Evolutionary conservation across 2,113 vertebrate genomes (phyloP), one percentile per base, ranked within the genome.

Genomic region (Kobus ellipsiprymnus): DNA sequence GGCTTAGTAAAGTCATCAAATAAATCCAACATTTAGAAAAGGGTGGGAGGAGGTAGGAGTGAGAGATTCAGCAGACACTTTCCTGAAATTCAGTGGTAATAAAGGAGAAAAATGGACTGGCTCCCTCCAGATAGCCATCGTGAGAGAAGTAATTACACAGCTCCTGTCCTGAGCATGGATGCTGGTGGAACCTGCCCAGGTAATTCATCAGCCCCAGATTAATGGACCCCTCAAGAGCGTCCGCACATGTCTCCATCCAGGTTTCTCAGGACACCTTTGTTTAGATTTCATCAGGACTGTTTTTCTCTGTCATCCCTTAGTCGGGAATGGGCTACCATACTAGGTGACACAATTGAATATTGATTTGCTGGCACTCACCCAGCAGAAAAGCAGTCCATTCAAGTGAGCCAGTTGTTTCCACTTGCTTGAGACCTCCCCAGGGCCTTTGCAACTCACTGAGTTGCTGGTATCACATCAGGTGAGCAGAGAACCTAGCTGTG

Each of bases 41-140:
- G 3, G 23, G 10, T 44, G 23, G 40, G 23, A 48, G 3, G 1
- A 25, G 13, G 30, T 6, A 23, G 27, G 1, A 6, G 27, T 48
- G 7, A 6, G 14, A 27, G 27, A 9, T 59, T 29, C 19, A 17
- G 46, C 87, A 33, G 46, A 55, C 36, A 74, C 46, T 50, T 89
- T 21, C 59, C 89, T 62, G 15, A 90, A 88, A 90, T 29, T 85
- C 59, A 57, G 6, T 48, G 21, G 50, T 87, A 81, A 93, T 93
- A 71, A 93, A 86, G 85, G 80, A 85, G 81, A 95, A 60, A 93
- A 92, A 94, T 10, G n/a, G 81, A 44, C 57, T 15, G 2, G 50
- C 81, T 81, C 1, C 0, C 21, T 86, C 57, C 29, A 19, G 48
- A 92, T 30, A 64, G 23, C 78, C 83, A 74, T 23, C 3, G 0